phyloP scores from a whole-genome alignment of 2,888 invertebrate genomes.

The Andricus curvator region DNA sequence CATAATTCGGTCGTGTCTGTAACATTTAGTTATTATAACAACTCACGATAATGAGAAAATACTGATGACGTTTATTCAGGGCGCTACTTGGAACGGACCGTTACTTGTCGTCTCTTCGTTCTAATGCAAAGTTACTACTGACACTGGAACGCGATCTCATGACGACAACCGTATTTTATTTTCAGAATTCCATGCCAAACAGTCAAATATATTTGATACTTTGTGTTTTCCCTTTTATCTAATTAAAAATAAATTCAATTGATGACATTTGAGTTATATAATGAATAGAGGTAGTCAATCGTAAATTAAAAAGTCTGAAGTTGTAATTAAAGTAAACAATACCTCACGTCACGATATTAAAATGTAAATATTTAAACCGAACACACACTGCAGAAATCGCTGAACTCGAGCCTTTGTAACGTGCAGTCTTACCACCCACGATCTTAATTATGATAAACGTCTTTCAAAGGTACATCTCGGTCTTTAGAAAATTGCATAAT shows the following conservation, averaged over 20 bases:
- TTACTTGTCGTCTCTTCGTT: constrained; percentile 61
- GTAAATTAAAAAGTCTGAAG: background rate
- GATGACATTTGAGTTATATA: background rate
- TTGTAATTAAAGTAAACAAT: background rate
- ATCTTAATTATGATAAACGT: constrained; percentile 35
- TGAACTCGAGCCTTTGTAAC: constrained; percentile 11
- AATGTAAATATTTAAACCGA: background rate
- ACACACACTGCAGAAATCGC: background rate
- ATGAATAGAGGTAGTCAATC: background rate
- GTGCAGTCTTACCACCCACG: background rate
- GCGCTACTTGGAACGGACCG: constrained; percentile 77
- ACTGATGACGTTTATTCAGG: constrained; percentile 72
- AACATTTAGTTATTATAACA: constrained; percentile 25
- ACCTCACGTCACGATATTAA: background rate
- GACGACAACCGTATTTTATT: constrained; percentile 13
- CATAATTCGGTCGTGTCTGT: background rate
- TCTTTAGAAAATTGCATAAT: constrained; percentile 19
- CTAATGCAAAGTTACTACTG: constrained; percentile 7
- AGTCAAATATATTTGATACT: background rate
- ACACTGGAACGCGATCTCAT: constrained; percentile 28
- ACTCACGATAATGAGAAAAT: constrained; percentile 65
- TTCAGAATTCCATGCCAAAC: background rate
- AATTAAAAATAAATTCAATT: background rate
- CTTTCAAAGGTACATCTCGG: background rate
- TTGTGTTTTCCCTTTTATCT: background rate